A percentile compares a stretch with the other conserved stretches of the same genome.
Conservation (phyloP, 2,113 vertebrate genomes). For the Poecilia latipinna region DNA sequence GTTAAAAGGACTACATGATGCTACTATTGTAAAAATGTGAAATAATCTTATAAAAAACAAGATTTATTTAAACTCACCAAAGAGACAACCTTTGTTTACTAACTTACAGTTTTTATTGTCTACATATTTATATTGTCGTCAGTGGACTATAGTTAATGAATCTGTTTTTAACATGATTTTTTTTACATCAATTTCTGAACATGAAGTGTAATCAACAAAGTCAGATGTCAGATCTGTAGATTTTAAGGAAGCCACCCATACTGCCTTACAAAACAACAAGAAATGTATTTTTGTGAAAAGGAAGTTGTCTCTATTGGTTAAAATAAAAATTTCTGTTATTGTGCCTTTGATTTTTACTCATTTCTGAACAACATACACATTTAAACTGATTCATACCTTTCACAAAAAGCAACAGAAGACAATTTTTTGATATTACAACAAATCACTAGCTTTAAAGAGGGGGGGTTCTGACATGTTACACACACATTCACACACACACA, state of each 20-base stretch:
- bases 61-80: constrained; percentile 60
- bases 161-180: constrained; percentile 21
- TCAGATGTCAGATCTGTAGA: constrained; percentile 32
- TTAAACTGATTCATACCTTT: no score
- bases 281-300: constrained; percentile 43
- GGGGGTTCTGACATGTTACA: no score
- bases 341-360: constrained; percentile 52
- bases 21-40: constrained; percentile 24
- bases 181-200: constrained; percentile 37
- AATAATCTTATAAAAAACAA: constrained; percentile 1
- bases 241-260: constrained; percentile 47
- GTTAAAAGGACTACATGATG: neutral
- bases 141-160: constrained; percentile 29
- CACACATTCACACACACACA: no score
- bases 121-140: constrained; percentile 29
- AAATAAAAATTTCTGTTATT: constrained; percentile 1
- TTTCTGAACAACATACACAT: constrained; percentile 47
- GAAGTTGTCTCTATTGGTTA: constrained; percentile 46
- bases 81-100: constrained; percentile 59
- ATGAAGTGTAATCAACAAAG: constrained; percentile 32
- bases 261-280: constrained; percentile 70
- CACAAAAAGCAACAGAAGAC: no score
- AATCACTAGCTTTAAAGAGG: neutral
- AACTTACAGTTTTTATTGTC: constrained; percentile 28
- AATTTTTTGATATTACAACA: no score